These are phyloP conservation scores for Psammodynastes pulverulentus DNA, from an alignment of 2,113 vertebrate genomes.

Conservation along the genomic window DNA sequence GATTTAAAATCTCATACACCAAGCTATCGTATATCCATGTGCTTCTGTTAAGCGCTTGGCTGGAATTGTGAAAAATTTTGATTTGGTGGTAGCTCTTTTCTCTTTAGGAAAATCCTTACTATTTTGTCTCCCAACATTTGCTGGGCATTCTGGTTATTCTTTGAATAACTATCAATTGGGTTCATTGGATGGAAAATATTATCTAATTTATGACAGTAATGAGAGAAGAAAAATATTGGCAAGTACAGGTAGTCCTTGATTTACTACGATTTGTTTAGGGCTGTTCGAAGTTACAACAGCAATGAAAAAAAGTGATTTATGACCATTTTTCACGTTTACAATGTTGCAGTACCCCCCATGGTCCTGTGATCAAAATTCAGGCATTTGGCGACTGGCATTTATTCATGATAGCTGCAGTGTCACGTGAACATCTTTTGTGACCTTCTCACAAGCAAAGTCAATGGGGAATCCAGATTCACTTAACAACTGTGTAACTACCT, in stretches of 20 bases:
- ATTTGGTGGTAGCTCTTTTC: neutral
- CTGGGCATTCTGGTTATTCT: no score
- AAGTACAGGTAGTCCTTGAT: neutral
- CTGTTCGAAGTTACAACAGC: neutral
- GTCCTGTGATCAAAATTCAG: neutral
- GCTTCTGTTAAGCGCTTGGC: neutral
- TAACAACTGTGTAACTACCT: neutral
- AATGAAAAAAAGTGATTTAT: neutral
- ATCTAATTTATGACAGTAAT: neutral
- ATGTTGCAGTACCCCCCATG: neutral
- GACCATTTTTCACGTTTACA: neutral
- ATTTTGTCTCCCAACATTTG: neutral
- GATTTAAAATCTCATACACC: neutral
- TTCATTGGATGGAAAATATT: fast-evolving
- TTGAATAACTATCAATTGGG: neutral
- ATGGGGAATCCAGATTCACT: neutral
- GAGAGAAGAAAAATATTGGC: neutral
- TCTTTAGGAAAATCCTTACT: neutral
- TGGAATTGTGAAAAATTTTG: neutral
- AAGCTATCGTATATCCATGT: neutral
- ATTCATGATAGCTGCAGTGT: neutral
- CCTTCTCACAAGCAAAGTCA: neutral
- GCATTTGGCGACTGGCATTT: neutral
- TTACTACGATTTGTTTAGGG: neutral
- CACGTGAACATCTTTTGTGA: neutral